Evolutionary conservation across 2,888 invertebrate genomes (phyloP).

Genomic region (Diplazon laetatorius): DNA sequence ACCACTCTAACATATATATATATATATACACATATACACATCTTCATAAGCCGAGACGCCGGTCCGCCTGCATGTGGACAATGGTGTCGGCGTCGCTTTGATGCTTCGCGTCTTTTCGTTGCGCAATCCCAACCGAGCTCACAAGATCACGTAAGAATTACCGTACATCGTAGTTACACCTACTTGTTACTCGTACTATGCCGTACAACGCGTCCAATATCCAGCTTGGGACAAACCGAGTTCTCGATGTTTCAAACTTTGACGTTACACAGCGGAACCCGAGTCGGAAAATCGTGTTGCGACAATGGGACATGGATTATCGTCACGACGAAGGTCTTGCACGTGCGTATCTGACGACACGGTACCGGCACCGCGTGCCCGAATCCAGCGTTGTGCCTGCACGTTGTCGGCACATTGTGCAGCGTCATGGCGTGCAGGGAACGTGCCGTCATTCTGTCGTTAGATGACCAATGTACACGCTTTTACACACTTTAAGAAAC

Average conservation of each 20-base stretch:
- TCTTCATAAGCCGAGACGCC: constrained; percentile 7
- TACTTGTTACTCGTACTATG: constrained; percentile 35
- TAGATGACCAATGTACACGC: no score
- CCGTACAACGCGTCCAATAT: background rate
- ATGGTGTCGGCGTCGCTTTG: constrained; percentile 61
- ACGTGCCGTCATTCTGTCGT: no score
- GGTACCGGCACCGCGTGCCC: no score
- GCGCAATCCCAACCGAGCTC: constrained; percentile 55
- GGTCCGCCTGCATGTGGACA: constrained; percentile 38
- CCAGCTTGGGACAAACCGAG: constrained; percentile 8
- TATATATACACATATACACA: constrained; percentile 2
- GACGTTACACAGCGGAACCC: background rate
- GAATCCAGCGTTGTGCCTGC: no score
- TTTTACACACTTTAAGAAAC: no score
- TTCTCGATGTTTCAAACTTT: background rate
- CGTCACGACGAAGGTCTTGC: no score
- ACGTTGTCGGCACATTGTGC: no score
- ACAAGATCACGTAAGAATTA: constrained; percentile 62
- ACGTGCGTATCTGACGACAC: no score
- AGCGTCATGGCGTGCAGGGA: no score
- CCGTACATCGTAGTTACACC: constrained; percentile 33
- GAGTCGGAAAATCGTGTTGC: background rate
- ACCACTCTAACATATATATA: no score
- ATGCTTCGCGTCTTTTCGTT: constrained; percentile 50
- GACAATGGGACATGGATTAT: no score